Percentiles rank a stretch among this genome's conserved stretches.
These are phyloP conservation scores for Catharus bicknelli DNA, from an alignment of 2,113 vertebrate genomes.

Conservation along the genomic window DNA sequence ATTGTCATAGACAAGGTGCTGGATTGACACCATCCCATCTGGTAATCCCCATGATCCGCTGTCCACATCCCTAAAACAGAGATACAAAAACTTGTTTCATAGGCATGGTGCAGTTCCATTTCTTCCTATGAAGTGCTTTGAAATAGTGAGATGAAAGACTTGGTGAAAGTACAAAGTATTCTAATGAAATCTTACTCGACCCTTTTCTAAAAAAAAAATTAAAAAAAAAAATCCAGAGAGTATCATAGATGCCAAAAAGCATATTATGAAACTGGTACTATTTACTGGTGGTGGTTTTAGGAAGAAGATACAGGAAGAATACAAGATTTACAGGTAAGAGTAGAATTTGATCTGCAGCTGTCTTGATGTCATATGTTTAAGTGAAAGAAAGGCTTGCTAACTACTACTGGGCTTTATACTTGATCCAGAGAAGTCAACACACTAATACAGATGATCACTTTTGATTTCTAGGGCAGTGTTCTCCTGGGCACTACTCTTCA, in stretches of 20 bases:
- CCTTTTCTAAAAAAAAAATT: neutral
- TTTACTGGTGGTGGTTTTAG: neutral
- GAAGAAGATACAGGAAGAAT: neutral
- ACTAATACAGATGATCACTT: neutral
- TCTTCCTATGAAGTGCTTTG: neutral
- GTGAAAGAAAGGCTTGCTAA: neutral
- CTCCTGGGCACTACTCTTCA: conserved; percentile 85
- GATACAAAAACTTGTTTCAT: neutral
- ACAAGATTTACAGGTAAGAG: neutral
- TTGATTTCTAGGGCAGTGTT: conserved; percentile 87
- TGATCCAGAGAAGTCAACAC: neutral
- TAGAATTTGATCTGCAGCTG: neutral
- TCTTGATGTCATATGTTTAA: neutral
- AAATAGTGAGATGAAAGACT: neutral
- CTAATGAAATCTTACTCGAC: neutral
- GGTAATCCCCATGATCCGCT: neutral
- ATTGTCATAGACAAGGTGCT: neutral
- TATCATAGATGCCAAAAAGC: neutral
- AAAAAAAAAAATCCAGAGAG: neutral
- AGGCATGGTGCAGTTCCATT: neutral
- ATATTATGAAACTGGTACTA: neutral
- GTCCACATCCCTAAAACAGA: neutral
- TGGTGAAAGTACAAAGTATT: neutral
- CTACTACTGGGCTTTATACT: neutral
- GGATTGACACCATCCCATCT: neutral